phyloP scores from a whole-genome alignment of 2,888 invertebrate species.

The Coelopa pilipes region DNA sequence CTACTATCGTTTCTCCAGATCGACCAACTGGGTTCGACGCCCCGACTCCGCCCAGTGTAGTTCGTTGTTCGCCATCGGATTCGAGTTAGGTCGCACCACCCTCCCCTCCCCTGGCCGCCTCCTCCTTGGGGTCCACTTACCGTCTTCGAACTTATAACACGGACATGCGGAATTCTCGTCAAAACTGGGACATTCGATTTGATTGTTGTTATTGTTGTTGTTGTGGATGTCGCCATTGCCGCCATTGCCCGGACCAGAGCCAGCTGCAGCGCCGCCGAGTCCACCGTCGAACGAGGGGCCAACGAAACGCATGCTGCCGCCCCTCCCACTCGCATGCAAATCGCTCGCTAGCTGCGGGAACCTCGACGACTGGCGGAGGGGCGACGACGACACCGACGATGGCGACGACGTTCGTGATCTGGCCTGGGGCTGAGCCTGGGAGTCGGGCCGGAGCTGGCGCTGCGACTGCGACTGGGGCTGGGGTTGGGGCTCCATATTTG shows the following conservation, averaged over 20 bases:
- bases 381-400: constrained; percentile 33
- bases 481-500: constrained; percentile 51
- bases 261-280: constrained; percentile 11
- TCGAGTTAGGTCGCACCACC: background rate
- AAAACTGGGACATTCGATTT: constrained; percentile 76
- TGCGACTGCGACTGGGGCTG: constrained; percentile 38
- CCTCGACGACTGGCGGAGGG: constrained; percentile 31
- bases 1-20: too few relatives aligned
- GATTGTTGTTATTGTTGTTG: constrained; percentile 31
- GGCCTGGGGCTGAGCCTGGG: constrained; percentile 42
- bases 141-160: constrained; percentile 93
- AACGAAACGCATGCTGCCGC: constrained; percentile 42
- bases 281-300: constrained; percentile 37
- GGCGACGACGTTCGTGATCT: constrained; percentile 27
- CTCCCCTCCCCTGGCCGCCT: constrained; percentile 7
- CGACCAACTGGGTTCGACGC: too few relatives aligned
- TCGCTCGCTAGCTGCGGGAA: constrained; percentile 36
- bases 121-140: constrained; percentile 68
- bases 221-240: constrained; percentile 37
- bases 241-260: constrained; percentile 40
- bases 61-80: background rate
- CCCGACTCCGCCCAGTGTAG: background rate
- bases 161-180: constrained; percentile 85
- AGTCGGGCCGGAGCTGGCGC: constrained; percentile 43
- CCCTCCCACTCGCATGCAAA: constrained; percentile 34